Base-by-base conservation (phyloP, 2,888 invertebrate species). In the Therioaphis trifolii region DNA sequence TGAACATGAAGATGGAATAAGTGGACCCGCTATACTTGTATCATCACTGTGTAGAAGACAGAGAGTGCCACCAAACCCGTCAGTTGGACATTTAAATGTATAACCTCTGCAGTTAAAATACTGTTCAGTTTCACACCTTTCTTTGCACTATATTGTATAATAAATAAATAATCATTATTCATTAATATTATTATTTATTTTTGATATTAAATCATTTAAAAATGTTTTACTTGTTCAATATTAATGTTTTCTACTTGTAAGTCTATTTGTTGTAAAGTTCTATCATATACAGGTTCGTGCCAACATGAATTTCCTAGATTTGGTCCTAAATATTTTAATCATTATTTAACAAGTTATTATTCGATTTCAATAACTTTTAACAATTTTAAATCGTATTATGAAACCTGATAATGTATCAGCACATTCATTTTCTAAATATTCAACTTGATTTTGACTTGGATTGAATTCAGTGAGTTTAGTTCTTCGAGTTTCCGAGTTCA, bases 341-440 rank as follows among this genome's bases (percentile, higher is more conserved):
- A 5, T 21, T n/a, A 29, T 63, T 4, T 18, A n/a, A n/a, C n/a
- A n/a, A n/a, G n/a, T n/a, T n/a, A n/a, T n/a, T n/a, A n/a, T n/a
- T n/a, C n/a, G n/a, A n/a, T n/a, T n/a, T n/a, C n/a, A 15, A 76
- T 21, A 29, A n/a, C 1, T 18, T 27, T 46, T 71, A 18, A 49
- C 7, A 46, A 27, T 15, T 49, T 27, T 18, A 24, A n/a, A 24
- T 46, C 3, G 14, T 21, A 24, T 40, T 77, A 49, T 29, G 12
- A 24, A 29, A 84, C 84, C 79, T 80, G 52, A 61, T 7, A 29
- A 21, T 24, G 49, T 58, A 14, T 71, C 40, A 18, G 91, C 90
- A 89, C 96, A 96, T 87, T 95, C 93, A 89, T 94, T 95, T 88
- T 95, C 95, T 86, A 96, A 92, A 88, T 96, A 96, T 87, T 95